Evolutionary conservation across 2,797 vertebrate genomes (phyloP), one percentile per base, ranked within the genome.

Genomic region (Syncerus caffer): DNA sequence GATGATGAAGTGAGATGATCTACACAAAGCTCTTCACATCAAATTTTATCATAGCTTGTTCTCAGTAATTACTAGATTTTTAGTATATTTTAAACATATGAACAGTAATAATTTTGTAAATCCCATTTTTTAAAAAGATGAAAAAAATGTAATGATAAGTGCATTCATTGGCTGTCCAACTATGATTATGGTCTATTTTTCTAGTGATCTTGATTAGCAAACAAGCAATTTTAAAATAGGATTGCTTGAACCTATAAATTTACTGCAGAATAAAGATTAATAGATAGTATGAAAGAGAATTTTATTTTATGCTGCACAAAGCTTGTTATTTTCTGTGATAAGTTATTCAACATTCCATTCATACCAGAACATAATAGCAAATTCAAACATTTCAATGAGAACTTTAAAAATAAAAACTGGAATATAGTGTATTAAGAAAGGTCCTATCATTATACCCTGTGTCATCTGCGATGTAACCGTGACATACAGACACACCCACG

Each of bases 281-380:
- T 53, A 84, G 67, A 55, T 78, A 51, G 9, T 29, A 86, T 71
- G 11, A 96, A 93, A 85, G 12, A 76, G 27, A 89, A 90, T 85
- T 80, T 95, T 80, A 89, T 78, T 95, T 76, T 76, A 51, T 60
- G 38, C 85, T 55, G 7, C 29, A 92, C 27, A 95, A 93, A 86
- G 10, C 34, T 79, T 94, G 15, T 79, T 84, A 71, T 93, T 95
- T 96, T 93, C 55, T 93, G 11, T 64, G 57, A 93, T 91, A 92
- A 45, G 15, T 34, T 95, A 64, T 74, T 94, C 55, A 84, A 51
- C 7, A 88, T 82, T 90, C 55, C 10, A 82, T 11, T 25, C 17
- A 85, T 80, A 62, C 3, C 74, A 89, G 31, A 74, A 88, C 21
- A 85, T 23, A 90, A 86, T 45, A 88, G 53, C 47, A 87, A 96